Evolutionary conservation across 1,140 invertebrate genomes (phyloP).

Genomic region (Yoshiicerus persimilis): DNA sequence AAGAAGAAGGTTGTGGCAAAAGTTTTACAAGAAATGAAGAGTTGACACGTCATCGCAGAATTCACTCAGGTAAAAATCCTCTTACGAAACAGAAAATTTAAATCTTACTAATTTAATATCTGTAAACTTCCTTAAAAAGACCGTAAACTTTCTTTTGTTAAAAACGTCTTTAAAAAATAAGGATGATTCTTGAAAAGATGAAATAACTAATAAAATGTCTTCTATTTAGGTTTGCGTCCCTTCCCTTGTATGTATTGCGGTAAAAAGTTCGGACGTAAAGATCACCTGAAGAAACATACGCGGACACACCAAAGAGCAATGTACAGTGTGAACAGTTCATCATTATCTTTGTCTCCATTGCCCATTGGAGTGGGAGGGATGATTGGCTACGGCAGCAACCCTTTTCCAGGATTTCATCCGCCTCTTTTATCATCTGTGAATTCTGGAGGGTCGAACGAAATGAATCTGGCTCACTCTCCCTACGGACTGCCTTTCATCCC

Average conservation of each 20-base stretch:
- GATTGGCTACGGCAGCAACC: conserved; percentile 46
- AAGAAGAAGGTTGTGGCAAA: conserved; percentile 78
- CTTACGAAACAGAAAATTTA: background rate
- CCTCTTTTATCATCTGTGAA: conserved; percentile 21
- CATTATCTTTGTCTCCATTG: background rate
- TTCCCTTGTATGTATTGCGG: conserved; percentile 76
- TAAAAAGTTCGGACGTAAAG: conserved; percentile 85
- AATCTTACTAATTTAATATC: background rate
- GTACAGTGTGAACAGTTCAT: conserved; percentile 24
- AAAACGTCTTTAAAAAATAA: background rate
- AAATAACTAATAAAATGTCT: background rate
- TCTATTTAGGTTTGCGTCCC: conserved; percentile 65
- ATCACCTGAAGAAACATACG: conserved; percentile 81
- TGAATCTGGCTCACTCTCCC: background rate
- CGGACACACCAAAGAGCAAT: conserved; percentile 63
- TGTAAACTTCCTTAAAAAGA: background rate
- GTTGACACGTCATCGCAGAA: conserved; percentile 83
- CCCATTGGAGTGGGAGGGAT: conserved; percentile 23
- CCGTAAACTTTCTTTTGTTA: background rate
- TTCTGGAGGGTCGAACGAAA: background rate
- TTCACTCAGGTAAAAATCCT: conserved; percentile 66
- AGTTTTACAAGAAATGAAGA: conserved; percentile 92
- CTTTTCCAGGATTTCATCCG: conserved; percentile 39
- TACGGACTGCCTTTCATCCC: conserved; percentile 34
- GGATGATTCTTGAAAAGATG: background rate